Evolutionary conservation across 2,113 vertebrate species (phyloP).

Genomic region (Cebidichthys violaceus): DNA sequence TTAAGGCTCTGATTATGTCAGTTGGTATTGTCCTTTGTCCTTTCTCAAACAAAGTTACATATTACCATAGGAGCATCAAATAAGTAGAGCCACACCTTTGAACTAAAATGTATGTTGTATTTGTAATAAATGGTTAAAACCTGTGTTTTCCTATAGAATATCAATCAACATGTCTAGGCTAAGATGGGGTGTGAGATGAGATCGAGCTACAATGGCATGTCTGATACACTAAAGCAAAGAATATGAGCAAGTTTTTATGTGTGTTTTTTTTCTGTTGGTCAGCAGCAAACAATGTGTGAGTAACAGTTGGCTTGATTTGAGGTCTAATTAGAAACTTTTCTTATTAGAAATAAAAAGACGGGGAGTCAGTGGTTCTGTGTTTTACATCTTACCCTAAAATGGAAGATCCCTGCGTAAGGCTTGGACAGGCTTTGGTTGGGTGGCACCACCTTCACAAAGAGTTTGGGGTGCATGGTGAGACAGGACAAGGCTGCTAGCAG

Average conservation of each 20-base stretch:
- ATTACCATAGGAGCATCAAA: neutral
- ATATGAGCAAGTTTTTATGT: neutral
- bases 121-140: slow-evolving; percentile 1
- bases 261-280: neutral
- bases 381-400: slow-evolving; percentile 77
- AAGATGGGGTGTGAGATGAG: neutral
- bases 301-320: neutral
- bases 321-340: neutral
- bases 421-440: slow-evolving; percentile 77
- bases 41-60: neutral
- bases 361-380: neutral
- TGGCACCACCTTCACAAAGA: slow-evolving; percentile 85
- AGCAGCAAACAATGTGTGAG: slow-evolving; percentile 1
- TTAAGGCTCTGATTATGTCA: neutral
- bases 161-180: neutral
- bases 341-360: neutral
- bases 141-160: neutral
- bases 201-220: neutral
- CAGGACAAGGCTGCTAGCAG: slow-evolving; percentile 84
- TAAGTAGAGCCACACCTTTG: neutral
- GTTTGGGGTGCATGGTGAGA: slow-evolving; percentile 82
- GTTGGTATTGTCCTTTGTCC: neutral
- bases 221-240: neutral
- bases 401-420: slow-evolving; percentile 84
- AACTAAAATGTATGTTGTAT: neutral